phyloP scores from a whole-genome alignment of 2,888 invertebrate genomes.

The Orthosia gothica region DNA sequence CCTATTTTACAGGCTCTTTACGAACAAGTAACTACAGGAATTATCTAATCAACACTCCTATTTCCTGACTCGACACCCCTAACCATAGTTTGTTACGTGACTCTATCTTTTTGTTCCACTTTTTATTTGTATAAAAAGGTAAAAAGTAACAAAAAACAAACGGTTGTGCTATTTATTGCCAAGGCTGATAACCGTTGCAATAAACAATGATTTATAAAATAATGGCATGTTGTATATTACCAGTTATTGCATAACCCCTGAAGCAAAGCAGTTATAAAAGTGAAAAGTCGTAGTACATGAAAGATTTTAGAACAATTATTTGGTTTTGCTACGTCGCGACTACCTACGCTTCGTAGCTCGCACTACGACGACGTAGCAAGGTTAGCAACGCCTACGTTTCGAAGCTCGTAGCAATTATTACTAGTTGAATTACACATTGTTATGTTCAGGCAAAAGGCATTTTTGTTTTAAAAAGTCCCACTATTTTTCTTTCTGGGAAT shows the following conservation, averaged over 20 bases:
- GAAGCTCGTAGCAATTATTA: conserved; percentile 29
- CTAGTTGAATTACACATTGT: not conserved
- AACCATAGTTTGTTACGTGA: conserved; percentile 14
- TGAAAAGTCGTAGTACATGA: not conserved
- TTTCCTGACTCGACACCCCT: conserved; percentile 23
- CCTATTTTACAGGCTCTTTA: too few species aligned
- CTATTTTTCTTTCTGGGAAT: too few species aligned
- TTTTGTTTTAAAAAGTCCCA: not conserved
- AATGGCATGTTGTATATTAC: conserved; percentile 8
- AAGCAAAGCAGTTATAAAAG: conserved; percentile 14
- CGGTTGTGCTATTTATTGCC: conserved; percentile 9
- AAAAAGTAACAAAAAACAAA: conserved; percentile 28
- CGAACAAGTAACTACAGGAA: too few species aligned
- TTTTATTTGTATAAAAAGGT: conserved; percentile 44
- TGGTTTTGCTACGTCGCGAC: conserved; percentile 21
- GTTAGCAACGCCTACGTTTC: conserved; percentile 7
- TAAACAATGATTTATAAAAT: conserved; percentile 46
- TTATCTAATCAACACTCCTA: not conserved
- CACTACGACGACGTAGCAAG: conserved; percentile 21
- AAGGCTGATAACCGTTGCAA: conserved; percentile 25
- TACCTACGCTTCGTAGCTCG: not conserved
- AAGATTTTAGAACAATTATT: not conserved
- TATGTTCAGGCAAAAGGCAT: not conserved
- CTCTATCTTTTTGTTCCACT: conserved; percentile 18
- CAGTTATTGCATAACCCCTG: conserved; percentile 9